phyloP scores from a whole-genome alignment of 2,888 invertebrate genomes.

The Adineta ricciae region DNA sequence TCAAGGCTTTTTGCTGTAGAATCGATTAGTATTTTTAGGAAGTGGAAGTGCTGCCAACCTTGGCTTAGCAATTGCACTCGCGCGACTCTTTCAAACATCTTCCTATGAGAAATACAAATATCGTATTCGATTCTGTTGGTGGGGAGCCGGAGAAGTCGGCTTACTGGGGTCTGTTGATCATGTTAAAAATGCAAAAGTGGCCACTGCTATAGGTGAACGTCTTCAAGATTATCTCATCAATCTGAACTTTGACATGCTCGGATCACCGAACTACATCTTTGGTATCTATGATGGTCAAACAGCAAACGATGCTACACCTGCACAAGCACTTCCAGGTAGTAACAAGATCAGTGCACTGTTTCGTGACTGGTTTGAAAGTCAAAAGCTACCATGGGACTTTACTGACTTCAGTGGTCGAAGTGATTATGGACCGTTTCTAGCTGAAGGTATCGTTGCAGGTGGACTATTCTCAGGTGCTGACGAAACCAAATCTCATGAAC shows the following conservation, averaged over 20 bases:
- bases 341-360: neutral
- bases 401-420: slow-evolving; percentile 14
- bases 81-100: neutral
- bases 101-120: neutral
- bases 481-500: neutral
- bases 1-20: too few species aligned
- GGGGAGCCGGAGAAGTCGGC: neutral
- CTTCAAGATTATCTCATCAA: neutral
- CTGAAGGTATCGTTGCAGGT: neutral
- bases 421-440: slow-evolving; percentile 14
- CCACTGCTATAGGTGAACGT: neutral
- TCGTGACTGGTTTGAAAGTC: neutral
- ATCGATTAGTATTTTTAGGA: too few species aligned
- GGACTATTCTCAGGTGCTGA: neutral
- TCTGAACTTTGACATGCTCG: neutral
- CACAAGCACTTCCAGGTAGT: neutral
- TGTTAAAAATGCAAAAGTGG: neutral
- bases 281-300: neutral
- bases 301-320: neutral
- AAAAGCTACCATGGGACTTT: neutral
- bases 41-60: slow-evolving; percentile 14
- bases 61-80: neutral
- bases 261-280: neutral
- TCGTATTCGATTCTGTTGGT: slow-evolving; percentile 20
- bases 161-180: neutral